phyloP scores from a whole-genome alignment of 2,888 invertebrate genomes.

The Scaeva pyrastri region DNA sequence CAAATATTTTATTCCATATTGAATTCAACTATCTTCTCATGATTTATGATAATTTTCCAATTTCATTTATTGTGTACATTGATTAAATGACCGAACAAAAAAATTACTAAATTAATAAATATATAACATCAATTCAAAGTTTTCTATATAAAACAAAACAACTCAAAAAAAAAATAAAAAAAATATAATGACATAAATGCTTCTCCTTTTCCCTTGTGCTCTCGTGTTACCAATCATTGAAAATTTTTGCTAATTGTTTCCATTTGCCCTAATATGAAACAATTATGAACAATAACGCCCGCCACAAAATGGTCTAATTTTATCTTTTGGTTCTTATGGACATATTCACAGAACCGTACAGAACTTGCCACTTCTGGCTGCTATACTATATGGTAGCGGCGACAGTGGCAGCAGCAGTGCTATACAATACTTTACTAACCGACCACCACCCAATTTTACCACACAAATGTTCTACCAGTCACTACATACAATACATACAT shows the following conservation, averaged over 20 bases:
- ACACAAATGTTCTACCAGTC: slow-evolving; percentile 17
- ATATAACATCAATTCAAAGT: slow-evolving; percentile 20
- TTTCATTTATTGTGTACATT: slow-evolving; percentile 10
- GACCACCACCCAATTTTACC: slow-evolving; percentile 19
- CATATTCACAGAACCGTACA: slow-evolving; percentile 45
- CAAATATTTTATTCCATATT: background rate
- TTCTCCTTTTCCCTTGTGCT: slow-evolving; percentile 24
- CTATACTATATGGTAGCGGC: too few species aligned
- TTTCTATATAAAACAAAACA: background rate
- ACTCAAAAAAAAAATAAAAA: slow-evolving; percentile 23
- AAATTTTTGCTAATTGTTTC: slow-evolving; percentile 73
- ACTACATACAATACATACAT: slow-evolving; percentile 12
- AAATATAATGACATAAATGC: slow-evolving; percentile 59
- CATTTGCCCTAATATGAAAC: slow-evolving; percentile 71
- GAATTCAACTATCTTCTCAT: background rate
- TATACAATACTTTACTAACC: background rate
- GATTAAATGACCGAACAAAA: background rate
- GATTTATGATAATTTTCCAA: slow-evolving; percentile 32
- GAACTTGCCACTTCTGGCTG: background rate
- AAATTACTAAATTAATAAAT: background rate
- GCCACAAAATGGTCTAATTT: slow-evolving; percentile 70
- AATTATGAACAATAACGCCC: slow-evolving; percentile 74
- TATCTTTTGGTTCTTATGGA: slow-evolving; percentile 62
- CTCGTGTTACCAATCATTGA: slow-evolving; percentile 64
- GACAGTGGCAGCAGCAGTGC: too few species aligned